These are phyloP conservation scores for Callimorpha dominula DNA, from an alignment of 2,888 invertebrate species.

Conservation along the genomic window DNA sequence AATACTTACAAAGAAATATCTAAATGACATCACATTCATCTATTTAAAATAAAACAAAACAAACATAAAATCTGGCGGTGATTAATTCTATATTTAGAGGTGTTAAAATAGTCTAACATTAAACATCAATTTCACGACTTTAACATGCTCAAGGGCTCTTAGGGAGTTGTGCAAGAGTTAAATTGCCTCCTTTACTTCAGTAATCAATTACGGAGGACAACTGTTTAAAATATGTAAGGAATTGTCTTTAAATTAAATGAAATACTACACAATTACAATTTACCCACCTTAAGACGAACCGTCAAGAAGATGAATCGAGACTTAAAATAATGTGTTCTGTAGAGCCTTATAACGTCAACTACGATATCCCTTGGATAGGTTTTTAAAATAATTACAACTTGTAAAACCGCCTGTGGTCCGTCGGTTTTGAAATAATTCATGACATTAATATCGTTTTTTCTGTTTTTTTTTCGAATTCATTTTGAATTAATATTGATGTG, in stretches of 20 bases:
- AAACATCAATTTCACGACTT: conserved; percentile 59
- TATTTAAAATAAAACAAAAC: conserved; percentile 20
- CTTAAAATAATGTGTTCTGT: not conserved
- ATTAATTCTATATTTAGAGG: conserved; percentile 51
- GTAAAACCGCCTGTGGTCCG: too few relatives aligned
- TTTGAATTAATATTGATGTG: too few relatives aligned
- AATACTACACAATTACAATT: conserved; percentile 9
- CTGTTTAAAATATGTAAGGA: not conserved
- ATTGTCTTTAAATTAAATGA: not conserved
- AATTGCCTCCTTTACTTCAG: not conserved
- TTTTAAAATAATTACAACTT: not conserved
- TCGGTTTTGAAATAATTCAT: too few relatives aligned
- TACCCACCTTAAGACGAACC: conserved; percentile 21
- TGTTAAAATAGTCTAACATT: conserved; percentile 59
- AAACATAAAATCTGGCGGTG: conserved; percentile 36
- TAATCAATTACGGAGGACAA: not conserved
- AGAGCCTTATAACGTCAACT: not conserved
- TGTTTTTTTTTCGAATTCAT: too few relatives aligned
- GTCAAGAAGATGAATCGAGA: not conserved
- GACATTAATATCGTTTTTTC: too few relatives aligned
- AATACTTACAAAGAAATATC: conserved; percentile 41
- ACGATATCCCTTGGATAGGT: not conserved
- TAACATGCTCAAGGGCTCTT: conserved; percentile 60
- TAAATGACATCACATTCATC: conserved; percentile 33
- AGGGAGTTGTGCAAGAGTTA: conserved; percentile 45